Evolutionary conservation across 2,797 vertebrate genomes (phyloP).

Genomic region (Danio jaintianensis): DNA sequence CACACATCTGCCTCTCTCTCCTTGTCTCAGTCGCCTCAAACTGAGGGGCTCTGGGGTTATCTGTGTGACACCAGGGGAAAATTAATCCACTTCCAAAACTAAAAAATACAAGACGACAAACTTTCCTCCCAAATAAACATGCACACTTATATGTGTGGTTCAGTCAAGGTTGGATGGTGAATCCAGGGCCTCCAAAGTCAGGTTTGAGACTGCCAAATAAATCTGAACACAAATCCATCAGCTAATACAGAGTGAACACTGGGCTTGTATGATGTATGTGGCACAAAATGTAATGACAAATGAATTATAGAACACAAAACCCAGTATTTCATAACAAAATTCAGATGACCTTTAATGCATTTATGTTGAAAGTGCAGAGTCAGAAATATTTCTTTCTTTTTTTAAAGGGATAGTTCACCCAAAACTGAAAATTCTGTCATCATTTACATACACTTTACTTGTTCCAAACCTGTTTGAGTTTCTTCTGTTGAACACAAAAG

Average conservation of each 20-base stretch:
- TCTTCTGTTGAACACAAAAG: no score
- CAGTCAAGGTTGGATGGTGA: not conserved
- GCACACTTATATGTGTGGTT: not conserved
- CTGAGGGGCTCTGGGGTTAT: constrained; percentile 61
- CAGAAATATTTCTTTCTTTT: no score
- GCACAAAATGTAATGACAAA: not conserved
- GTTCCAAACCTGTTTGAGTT: no score
- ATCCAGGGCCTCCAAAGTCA: not conserved
- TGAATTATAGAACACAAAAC: not conserved
- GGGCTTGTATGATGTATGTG: not conserved
- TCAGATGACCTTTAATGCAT: no score
- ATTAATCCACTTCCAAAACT: constrained; percentile 51
- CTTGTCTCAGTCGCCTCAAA: constrained; percentile 46
- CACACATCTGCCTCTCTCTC: constrained; percentile 61
- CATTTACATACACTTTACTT: no score
- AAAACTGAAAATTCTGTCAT: no score
- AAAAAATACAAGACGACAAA: constrained; percentile 38
- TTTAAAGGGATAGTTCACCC: no score
- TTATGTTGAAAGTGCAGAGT: no score
- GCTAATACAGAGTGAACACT: not conserved
- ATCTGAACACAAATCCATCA: not conserved
- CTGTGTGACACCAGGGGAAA: constrained; percentile 38
- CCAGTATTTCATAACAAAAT: constrained; percentile 3
- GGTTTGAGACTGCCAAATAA: not conserved
- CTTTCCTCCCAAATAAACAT: not conserved